Evolutionary conservation across 2,797 vertebrate genomes (phyloP), one percentile per base, ranked within the genome.

Genomic region (Brachyalestes nurse): DNA sequence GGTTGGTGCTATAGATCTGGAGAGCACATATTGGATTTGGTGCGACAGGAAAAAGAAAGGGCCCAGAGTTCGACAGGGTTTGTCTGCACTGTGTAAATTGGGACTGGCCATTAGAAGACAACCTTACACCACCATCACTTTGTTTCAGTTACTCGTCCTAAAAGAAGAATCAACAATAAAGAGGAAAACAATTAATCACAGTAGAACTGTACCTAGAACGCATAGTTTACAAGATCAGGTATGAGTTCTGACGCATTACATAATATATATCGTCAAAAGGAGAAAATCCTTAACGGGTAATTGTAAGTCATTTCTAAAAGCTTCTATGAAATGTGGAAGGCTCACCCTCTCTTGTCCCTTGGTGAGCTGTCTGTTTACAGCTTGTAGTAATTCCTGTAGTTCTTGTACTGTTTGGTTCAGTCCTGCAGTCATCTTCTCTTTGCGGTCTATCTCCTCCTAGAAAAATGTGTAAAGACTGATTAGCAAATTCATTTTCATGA

Each of bases 361-460:
- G 87, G 95, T 91, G 80, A 99, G 96, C 90, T 98, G 95, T 87
- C 92, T 94, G 90, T 95, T 97, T 85, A 98, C 91, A 7, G 93
- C 93, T 86, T 95, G 93, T 1, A 99, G 96, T 90, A 98, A 92
- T 90, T 97, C 96, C 92, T 99, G 97, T 87, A 99, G 93, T 77
- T 98, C 97, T 70, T 85, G 93, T 84, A 99, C 92, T 4, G 96
- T 97, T 91, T 98, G 96, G 90, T 94, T 96, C 77, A 99, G 94
- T 88, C 95, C 97, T 85, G 95, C 87, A 8, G 87, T 93, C 92
- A 95, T 91, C 86, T 95, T 95, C 91, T 97, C 95, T 84, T 97
- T 97, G 82, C 88, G 91, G 87, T 97, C 96, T 53, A 95, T 92
- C 88, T 95, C 92, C 79, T 96, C 96, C 97, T 97, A 87, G 84